These are phyloP conservation scores for Bilobella aurantiaca DNA, from an alignment of 1,140 invertebrate species.

Conservation along the genomic window DNA sequence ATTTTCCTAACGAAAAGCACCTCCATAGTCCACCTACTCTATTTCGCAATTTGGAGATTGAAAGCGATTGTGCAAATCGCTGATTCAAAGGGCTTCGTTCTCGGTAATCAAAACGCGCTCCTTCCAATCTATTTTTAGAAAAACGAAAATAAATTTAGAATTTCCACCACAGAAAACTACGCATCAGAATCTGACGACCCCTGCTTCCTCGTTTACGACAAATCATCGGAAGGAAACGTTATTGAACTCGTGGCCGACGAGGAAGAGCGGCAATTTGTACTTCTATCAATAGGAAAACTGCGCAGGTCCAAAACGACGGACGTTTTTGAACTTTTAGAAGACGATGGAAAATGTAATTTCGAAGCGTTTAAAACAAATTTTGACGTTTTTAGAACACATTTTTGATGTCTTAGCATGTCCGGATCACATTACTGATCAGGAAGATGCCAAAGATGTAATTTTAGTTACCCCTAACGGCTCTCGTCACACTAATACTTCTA, in stretches of 20 bases:
- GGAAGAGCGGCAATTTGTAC: not conserved
- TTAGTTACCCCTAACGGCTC: not conserved
- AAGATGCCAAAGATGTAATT: not conserved
- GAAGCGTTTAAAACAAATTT: not conserved
- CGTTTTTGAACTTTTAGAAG: not conserved
- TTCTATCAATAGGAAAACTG: not conserved
- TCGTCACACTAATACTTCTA: not conserved
- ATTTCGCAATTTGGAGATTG: slow-evolving; percentile 4
- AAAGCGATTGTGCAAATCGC: not conserved
- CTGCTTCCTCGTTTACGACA: not conserved
- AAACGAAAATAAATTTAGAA: not conserved
- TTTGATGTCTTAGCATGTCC: not conserved
- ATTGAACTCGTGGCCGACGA: not conserved
- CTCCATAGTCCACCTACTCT: not conserved
- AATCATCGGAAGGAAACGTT: not conserved
- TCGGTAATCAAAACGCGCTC: not conserved
- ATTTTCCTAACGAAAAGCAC: not conserved
- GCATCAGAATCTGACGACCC: too few relatives aligned
- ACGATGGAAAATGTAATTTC: slow-evolving; percentile 4
- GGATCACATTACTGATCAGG: not conserved
- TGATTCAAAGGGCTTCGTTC: not conserved
- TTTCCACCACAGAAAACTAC: not conserved
- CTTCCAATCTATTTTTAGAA: not conserved
- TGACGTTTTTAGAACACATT: not conserved
- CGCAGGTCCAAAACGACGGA: not conserved